These are phyloP conservation scores for Troilus luridus DNA, from an alignment of 2,888 invertebrate genomes.

Conservation along the genomic window DNA sequence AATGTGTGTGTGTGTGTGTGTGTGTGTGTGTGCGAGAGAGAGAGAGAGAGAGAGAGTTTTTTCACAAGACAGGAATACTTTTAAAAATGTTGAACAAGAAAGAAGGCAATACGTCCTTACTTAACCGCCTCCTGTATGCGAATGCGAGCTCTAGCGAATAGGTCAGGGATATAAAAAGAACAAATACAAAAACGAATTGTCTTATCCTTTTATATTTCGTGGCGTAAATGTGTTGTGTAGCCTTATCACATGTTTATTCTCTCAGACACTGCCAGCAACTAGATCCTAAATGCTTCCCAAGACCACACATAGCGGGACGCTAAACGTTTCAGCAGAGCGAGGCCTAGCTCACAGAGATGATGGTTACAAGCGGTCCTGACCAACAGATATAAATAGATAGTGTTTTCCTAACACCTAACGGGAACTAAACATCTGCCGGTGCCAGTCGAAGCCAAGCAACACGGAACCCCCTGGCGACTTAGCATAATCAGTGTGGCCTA, in stretches of 20 bases:
- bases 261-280: not conserved
- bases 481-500: constrained; percentile 19
- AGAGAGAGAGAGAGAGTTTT: no score
- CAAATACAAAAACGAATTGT: not conserved
- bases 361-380: constrained; percentile 2
- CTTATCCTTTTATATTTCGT: not conserved
- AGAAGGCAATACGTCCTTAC: not conserved
- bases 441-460: not conserved
- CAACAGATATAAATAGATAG: constrained; percentile 26
- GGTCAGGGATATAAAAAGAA: not conserved
- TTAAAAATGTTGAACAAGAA: no score
- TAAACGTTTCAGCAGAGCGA: not conserved
- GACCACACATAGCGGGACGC: constrained; percentile 13
- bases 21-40: no score
- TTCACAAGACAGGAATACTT: no score
- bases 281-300: not conserved
- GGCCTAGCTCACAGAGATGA: not conserved
- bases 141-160: not conserved
- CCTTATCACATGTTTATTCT: not conserved
- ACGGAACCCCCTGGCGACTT: not conserved
- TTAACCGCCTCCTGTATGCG: no score
- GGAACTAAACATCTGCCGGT: not conserved
- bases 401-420: constrained; percentile 21
- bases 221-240: not conserved
- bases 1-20: no score